Evolutionary conservation across 2,797 vertebrate genomes (phyloP), one percentile per base, ranked within the genome.

Genomic region (Lithobates sylvaticus): DNA sequence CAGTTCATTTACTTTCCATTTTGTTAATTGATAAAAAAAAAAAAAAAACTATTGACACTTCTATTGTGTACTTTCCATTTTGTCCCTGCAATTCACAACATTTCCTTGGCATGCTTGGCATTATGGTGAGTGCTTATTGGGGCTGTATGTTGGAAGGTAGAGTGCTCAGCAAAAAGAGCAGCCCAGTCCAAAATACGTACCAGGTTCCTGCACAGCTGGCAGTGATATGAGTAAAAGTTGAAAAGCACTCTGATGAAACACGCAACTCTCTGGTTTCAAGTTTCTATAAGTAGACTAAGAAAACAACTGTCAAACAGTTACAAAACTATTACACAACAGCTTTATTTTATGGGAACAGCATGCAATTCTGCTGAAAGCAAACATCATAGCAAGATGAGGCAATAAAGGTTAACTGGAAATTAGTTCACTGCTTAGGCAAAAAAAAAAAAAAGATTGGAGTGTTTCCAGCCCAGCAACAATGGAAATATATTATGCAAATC

Each of bases 291-390:
- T 26, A 69, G 78, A 26, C 42, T 61, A 15, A 77, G 70, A 80
- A 72, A 85, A 70, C 64, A 80, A 75, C 71, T 81, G 72, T 68
- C 44, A 87, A 83, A 80, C 69, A 71, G 75, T 87, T 87, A 84
- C 86, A 91, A 89, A 93, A 92, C 92, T 87, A 88, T 91, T 92
- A 93, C 92, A 88, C 89, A 94, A 94, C 89, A 90, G 90, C 84
- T 90, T 93, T 89, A 88, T 89, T 91, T 91, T 90, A 91, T 92
- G 68, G 61, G 84, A 91, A 91, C 89, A 91, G 89, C 10, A 67
- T 88, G 88, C 89, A 90, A 90, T 90, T 90, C 89, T 89, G 89
- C 89, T 90, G 77, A 89, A 88, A 88, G 85, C 80, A 88, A 88
- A 91, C 81, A 83, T 44, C 44, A 75, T 88, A 92, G 84, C 74